phyloP scores from a whole-genome alignment of 2,113 vertebrate species.

The Corythoichthys intestinalis region DNA sequence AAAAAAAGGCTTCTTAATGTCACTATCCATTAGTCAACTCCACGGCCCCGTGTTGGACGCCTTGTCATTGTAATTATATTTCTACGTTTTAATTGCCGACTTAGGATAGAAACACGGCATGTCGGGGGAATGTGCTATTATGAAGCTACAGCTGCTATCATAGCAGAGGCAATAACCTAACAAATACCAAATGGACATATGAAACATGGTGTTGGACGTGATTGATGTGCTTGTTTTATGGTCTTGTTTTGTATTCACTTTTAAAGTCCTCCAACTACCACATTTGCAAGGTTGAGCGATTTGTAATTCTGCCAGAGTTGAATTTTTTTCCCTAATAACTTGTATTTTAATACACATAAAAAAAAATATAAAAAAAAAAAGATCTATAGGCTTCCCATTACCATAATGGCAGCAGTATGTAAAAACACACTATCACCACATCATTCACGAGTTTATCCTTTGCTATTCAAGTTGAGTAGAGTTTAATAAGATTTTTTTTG shows the following conservation, averaged over 20 bases:
- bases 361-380: constrained; percentile 59
- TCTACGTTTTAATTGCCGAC: constrained; percentile 71
- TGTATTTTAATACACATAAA: constrained; percentile 49
- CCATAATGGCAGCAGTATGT: not conserved
- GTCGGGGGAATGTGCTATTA: constrained; percentile 57
- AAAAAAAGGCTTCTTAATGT: constrained; percentile 28
- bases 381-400: constrained; percentile 43
- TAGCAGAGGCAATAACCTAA: constrained; percentile 61
- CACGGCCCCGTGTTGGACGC: constrained; percentile 44
- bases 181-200: constrained; percentile 66
- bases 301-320: constrained; percentile 55
- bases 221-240: constrained; percentile 49
- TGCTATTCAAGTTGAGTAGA: constrained; percentile 46
- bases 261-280: constrained; percentile 43
- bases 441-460: constrained; percentile 52
- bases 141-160: constrained; percentile 63
- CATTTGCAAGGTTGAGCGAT: constrained; percentile 49
- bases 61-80: constrained; percentile 73
- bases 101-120: constrained; percentile 64
- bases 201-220: constrained; percentile 51
- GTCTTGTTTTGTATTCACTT: constrained; percentile 24
- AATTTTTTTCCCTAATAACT: constrained; percentile 65
- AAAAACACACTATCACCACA: constrained; percentile 40
- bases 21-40: constrained; percentile 61
- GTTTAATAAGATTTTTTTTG: constrained; percentile 44